Evolutionary conservation across 2,888 invertebrate genomes (phyloP).

Genomic region (Drosophila sordidapex): DNA sequence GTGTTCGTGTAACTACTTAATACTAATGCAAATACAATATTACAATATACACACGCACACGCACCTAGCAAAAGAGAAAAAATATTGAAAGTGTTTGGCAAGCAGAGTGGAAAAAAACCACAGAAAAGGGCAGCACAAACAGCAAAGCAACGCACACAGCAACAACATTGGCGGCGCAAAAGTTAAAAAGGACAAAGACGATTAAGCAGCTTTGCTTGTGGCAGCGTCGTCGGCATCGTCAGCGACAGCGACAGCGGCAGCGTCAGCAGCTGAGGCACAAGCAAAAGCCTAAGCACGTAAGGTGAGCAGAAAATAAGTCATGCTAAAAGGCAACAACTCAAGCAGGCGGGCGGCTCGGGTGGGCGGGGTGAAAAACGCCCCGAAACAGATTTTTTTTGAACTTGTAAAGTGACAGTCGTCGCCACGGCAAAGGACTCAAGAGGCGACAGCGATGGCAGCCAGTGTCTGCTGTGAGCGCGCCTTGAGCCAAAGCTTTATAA

Average conservation of each 20-base stretch:
- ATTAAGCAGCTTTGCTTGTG: constrained; percentile 67
- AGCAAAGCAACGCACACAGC: constrained; percentile 16
- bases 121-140: constrained; percentile 23
- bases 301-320: constrained; percentile 78
- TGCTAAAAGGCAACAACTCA: constrained; percentile 59
- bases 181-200: constrained; percentile 79
- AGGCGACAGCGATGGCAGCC: constrained; percentile 27
- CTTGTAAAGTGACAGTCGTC: constrained; percentile 80
- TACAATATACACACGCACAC: constrained; percentile 57
- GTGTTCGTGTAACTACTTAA: constrained; percentile 49
- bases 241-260: constrained; percentile 15
- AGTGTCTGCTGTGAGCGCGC: constrained; percentile 26
- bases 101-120: constrained; percentile 53
- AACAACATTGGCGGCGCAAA: constrained; percentile 75
- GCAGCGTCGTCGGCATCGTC: constrained; percentile 17
- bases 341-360: constrained; percentile 3
- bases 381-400: constrained; percentile 63
- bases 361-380: constrained; percentile 60
- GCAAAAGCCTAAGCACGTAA: constrained; percentile 44
- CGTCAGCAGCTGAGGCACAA: constrained; percentile 22
- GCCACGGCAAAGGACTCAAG: constrained; percentile 49
- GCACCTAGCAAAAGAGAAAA: constrained; percentile 25
- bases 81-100: constrained; percentile 49
- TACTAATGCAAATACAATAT: constrained; percentile 56
- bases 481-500: constrained; percentile 46